These are phyloP conservation scores for Incurvaria masculella DNA, from an alignment of 2,888 invertebrate species.

Conservation along the genomic window DNA sequence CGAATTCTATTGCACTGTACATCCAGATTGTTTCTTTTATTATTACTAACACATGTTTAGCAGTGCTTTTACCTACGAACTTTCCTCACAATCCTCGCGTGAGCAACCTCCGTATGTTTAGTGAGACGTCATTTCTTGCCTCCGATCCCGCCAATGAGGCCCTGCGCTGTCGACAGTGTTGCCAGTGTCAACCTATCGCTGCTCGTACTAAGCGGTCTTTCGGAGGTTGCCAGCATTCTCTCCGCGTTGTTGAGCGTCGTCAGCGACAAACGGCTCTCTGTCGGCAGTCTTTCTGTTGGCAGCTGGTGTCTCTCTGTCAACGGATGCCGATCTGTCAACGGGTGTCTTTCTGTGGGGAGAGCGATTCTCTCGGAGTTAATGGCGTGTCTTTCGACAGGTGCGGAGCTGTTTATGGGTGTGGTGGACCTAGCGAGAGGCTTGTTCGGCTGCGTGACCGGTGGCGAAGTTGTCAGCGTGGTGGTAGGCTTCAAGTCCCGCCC, in stretches of 20 bases:
- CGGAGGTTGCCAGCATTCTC: conserved; percentile 26
- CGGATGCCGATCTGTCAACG: conserved; percentile 11
- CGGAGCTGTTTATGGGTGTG: conserved; percentile 26
- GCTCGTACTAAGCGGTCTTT: conserved; percentile 21
- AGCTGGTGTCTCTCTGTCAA: conserved; percentile 10
- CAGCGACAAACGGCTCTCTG: conserved; percentile 27
- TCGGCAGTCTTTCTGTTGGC: conserved; percentile 4
- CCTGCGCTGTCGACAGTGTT: conserved; percentile 38
- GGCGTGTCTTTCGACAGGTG: not conserved
- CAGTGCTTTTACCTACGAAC: conserved; percentile 34
- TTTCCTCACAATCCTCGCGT: conserved; percentile 32
- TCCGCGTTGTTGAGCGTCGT: conserved; percentile 32
- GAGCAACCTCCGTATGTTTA: conserved; percentile 23
- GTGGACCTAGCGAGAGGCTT: conserved; percentile 33
- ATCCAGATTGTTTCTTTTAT: too few species aligned
- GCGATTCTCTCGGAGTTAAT: conserved; percentile 21
- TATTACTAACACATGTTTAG: too few species aligned
- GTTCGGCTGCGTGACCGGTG: conserved; percentile 30
- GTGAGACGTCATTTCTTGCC: conserved; percentile 52
- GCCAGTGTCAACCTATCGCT: conserved; percentile 38
- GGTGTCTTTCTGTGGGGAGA: conserved; percentile 19
- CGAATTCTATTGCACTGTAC: too few species aligned
- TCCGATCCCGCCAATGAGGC: conserved; percentile 36
- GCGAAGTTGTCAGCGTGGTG: conserved; percentile 36
- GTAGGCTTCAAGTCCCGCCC: conserved; percentile 48